Evolutionary conservation across 2,888 invertebrate species (phyloP).

Genomic region (Lasiommata megera): DNA sequence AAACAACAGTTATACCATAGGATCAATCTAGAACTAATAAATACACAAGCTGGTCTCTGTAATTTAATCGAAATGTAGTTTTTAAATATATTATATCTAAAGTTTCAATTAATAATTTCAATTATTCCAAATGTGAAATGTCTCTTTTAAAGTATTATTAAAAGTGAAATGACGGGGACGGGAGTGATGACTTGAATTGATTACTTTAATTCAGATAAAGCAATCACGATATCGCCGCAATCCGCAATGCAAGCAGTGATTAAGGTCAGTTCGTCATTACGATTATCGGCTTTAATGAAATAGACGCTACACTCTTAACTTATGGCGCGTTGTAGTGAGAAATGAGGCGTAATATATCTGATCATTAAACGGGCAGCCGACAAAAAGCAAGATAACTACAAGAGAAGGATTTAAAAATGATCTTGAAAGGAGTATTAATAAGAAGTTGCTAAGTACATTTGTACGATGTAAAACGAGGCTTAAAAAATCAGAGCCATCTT

Average conservation of each 20-base stretch:
- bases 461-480: slow-evolving; percentile 7
- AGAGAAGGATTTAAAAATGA: slow-evolving; percentile 25
- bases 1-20: no score
- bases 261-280: slow-evolving; percentile 33
- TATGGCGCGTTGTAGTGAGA: slow-evolving; percentile 33
- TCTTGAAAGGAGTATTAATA: slow-evolving; percentile 21
- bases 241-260: slow-evolving; percentile 32
- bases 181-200: slow-evolving; percentile 27
- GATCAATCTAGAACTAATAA: no score
- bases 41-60: no score
- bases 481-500: background rate
- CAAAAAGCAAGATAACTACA: slow-evolving; percentile 28
- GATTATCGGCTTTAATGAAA: slow-evolving; percentile 34
- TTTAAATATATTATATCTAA: no score
- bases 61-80: no score
- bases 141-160: slow-evolving; percentile 1
- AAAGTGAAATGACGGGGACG: slow-evolving; percentile 22
- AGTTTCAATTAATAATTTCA: background rate
- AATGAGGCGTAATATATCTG: slow-evolving; percentile 35
- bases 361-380: slow-evolving; percentile 34
- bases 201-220: slow-evolving; percentile 25
- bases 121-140: background rate
- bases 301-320: slow-evolving; percentile 32
- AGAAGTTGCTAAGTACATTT: slow-evolving; percentile 7
- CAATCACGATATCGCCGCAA: slow-evolving; percentile 29